phyloP scores from a whole-genome alignment of 1,140 invertebrate species.

The Hycleus phaleratus region DNA sequence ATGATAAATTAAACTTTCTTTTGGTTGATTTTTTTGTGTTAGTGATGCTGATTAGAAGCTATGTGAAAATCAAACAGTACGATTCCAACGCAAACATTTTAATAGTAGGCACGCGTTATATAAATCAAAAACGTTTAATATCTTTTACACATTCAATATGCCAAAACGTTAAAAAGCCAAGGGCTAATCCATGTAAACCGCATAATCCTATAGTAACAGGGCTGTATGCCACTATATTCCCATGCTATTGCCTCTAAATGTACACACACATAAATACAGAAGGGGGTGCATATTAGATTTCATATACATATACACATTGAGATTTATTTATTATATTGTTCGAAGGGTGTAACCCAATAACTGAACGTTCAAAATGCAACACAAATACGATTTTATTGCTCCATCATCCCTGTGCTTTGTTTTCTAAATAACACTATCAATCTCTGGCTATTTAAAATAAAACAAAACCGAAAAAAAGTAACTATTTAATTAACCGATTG shows the following conservation, averaged over 20 bases:
- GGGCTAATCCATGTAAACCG: conserved; percentile 38
- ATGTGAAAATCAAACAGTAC: conserved; percentile 37
- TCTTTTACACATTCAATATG: conserved; percentile 39
- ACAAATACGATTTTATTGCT: conserved; percentile 35
- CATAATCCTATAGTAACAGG: conserved; percentile 17
- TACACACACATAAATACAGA: too few relatives aligned
- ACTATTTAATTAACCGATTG: too few relatives aligned
- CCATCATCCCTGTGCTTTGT: background rate
- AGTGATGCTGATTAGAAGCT: background rate
- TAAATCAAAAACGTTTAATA: conserved; percentile 37
- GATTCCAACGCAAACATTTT: conserved; percentile 37
- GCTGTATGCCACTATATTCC: conserved; percentile 24
- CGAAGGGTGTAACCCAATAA: conserved; percentile 37
- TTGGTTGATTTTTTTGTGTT: too few relatives aligned
- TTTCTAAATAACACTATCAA: too few relatives aligned
- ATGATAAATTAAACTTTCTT: too few relatives aligned
- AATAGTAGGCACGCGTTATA: conserved; percentile 31
- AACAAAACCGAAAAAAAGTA: too few relatives aligned
- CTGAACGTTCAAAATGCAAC: conserved; percentile 33
- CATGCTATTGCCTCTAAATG: conserved; percentile 5
- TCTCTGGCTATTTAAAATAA: too few relatives aligned
- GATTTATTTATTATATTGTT: conserved; percentile 36
- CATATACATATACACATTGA: background rate
- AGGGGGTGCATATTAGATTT: conserved; percentile 39
- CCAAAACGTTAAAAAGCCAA: conserved; percentile 29